Base-by-base conservation (phyloP, 2,113 vertebrate genomes). In the Ciconia maguari region DNA sequence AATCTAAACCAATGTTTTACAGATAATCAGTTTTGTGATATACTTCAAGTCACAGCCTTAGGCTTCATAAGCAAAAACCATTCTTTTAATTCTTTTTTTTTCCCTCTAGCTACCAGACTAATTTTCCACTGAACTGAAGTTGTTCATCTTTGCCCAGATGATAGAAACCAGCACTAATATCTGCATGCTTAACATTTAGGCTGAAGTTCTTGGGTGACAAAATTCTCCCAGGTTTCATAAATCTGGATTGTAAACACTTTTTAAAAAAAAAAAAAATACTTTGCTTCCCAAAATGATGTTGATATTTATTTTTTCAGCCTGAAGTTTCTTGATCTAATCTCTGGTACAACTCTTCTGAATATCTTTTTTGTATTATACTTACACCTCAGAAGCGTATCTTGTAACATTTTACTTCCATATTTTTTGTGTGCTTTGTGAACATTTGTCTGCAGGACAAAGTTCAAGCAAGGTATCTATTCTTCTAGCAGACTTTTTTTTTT, bases 71-170 rank as follows among this genome's bases (percentile, higher is more conserved):
- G 42, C 58, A 95, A 84, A 84, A 62, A 11, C 2, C 7, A 18
- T 62, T 83, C n/a, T 82, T 92, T 58, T 77, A 82, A 77, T 92
- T 94, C 15, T 44, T 57, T 57, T 51, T 51, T 62, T 44, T n/a
- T 3, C 26, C 38, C 42, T 87, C 54, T 66, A 82, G 75, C 76
- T 89, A 90, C 54, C 41, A 79, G 38, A 79, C 65, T 89, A 86
- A 96, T 94, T 97, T 96, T 89, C 42, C 20, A 24, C 62, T 84
- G 58, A 94, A 57, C 22, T 48, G 68, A 86, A 88, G 57, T 81
- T 78, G 42, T 83, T 96, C 84, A 93, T 84, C 49, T 84, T 95
- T 91, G 58, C 36, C 48, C 49, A 81, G 26, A 79, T 70, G 64
- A 57, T 46, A 89, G 83, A 89, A 95, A 89, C 6, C 60, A 36